These are phyloP conservation scores for Aporophyla nigra DNA, from an alignment of 2,888 invertebrate species.

Conservation along the genomic window DNA sequence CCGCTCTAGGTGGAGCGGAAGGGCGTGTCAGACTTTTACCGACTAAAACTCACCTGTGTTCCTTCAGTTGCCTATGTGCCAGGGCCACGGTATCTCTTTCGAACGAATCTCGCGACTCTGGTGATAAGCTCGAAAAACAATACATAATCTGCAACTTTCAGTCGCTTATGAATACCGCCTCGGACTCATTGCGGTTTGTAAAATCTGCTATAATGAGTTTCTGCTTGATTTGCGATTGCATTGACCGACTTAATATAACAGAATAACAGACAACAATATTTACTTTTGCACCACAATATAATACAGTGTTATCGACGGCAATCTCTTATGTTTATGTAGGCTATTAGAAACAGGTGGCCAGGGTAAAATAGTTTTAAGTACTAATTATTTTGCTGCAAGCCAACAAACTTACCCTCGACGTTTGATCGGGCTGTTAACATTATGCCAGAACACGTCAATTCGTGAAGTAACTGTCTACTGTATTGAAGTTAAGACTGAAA, in stretches of 20 bases:
- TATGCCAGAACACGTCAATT: neutral
- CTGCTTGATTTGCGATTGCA: constrained; percentile 39
- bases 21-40: no score
- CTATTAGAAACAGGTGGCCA: neutral
- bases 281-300: constrained; percentile 6
- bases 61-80: no score
- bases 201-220: constrained; percentile 31
- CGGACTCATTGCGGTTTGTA: constrained; percentile 21
- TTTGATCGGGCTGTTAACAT: no score
- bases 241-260: constrained; percentile 25
- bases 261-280: constrained; percentile 23
- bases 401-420: neutral
- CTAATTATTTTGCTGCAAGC: neutral
- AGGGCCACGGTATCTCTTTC: no score
- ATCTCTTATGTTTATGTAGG: constrained; percentile 9
- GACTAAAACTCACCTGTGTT: no score
- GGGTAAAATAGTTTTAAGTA: no score
- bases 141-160: constrained; percentile 34
- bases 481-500: neutral
- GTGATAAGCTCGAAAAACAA: neutral
- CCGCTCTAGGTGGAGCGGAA: no score
- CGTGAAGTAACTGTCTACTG: neutral
- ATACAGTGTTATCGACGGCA: constrained; percentile 6
- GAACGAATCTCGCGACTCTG: no score
- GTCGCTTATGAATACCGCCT: neutral